Evolutionary conservation across 2,113 vertebrate genomes (phyloP), one percentile per base, ranked within the genome.

Genomic region (Coracopsis vasa): DNA sequence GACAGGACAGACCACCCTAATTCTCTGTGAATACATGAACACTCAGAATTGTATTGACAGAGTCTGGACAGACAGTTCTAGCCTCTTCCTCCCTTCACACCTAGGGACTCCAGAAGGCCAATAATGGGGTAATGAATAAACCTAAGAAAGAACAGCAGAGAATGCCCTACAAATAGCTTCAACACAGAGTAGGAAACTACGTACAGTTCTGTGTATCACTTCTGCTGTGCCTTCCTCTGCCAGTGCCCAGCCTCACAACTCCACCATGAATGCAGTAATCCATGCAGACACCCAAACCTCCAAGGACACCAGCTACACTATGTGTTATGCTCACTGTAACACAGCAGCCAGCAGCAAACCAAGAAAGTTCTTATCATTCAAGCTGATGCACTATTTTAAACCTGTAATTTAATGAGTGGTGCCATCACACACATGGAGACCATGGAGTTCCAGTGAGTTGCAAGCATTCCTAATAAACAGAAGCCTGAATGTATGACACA

Each of bases 361-460:
- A 33, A 39, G 44, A 19, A 12, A 8, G 7, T 23, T 31, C 21
- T 45, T 8, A 16, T 3, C 28, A 9, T 1, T 5, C 21, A 9
- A 10, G 28, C 58, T 18, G 2, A 35, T 15, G 73, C 8, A 3
- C 50, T 17, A 3, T 11, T 44, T 29, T 4, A 33, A 60, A 65
- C 9, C 19, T 64, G 29, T 6, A 18, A 31, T 28, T 67, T n/a
- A 19, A 60, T 11, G 3, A n/a, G 35, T 0, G 67, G 29, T 24
- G 51, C 3, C 77, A 39, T 60, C 31, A 28, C 8, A 2, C 1
- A 13, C 21, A n/a, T n/a, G 9, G 51, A 51, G 39, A n/a, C 6
- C 0, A 4, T 0, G 7, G 25, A 9, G 25, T 51, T 13, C 18
- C 4, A 13, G 7, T 4, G 4, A 33, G 1, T 1, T 60, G 70